Conservation (phyloP, 2,797 vertebrate genomes). For the Rhynchonycteris naso region DNA sequence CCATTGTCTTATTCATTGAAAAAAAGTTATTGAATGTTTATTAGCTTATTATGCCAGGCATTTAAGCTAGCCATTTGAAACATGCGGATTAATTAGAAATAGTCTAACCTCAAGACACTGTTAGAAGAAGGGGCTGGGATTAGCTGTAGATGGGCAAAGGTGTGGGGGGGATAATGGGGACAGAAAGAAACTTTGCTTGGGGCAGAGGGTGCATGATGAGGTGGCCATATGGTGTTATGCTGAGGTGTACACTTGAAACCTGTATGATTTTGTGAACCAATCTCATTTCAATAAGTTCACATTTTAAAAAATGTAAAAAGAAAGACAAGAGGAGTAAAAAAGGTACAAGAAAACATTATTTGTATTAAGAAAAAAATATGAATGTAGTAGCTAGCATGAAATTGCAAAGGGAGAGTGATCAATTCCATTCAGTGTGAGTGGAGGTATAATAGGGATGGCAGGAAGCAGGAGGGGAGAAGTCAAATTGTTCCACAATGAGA, state of each 20-base stretch:
- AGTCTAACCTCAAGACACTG: neutral
- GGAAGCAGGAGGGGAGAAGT: neutral
- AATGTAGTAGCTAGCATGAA: neutral
- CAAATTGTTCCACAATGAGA: neutral
- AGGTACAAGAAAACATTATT: neutral
- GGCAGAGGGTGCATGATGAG: too few species aligned
- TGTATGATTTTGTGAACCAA: too few species aligned
- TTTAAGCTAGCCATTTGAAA: neutral
- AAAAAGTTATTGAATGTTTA: neutral
- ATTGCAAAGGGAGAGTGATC: neutral
- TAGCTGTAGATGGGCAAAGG: too few species aligned
- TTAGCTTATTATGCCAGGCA: neutral
- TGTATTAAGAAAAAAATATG: neutral
- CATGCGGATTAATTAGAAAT: neutral
- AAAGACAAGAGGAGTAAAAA: neutral
- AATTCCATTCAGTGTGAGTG: neutral
- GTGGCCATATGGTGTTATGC: too few species aligned
- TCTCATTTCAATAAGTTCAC: too few species aligned
- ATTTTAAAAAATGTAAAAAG: too few species aligned
- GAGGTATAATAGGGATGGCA: neutral
- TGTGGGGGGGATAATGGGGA: too few species aligned
- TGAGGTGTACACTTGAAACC: too few species aligned
- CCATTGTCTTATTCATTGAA: slow-evolving; percentile 2
- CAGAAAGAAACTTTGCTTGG: too few species aligned
- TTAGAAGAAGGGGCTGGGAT: neutral